These are phyloP conservation scores for Acrobasis repandana DNA, from an alignment of 2,888 invertebrate species.

Conservation along the genomic window DNA sequence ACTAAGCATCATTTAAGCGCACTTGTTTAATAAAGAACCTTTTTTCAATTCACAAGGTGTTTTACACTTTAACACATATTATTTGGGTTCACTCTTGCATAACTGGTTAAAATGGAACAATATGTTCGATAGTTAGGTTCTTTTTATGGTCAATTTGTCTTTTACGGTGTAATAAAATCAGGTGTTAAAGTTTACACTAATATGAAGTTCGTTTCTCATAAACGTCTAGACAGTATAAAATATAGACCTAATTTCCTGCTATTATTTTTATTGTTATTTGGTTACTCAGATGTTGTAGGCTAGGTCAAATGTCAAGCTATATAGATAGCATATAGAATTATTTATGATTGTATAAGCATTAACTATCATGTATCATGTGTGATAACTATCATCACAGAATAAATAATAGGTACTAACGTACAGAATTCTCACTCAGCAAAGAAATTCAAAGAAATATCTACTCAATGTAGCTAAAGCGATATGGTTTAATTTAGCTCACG, in stretches of 20 bases:
- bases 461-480: too few species aligned
- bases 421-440: too few species aligned
- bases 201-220: constrained; percentile 26
- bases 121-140: constrained; percentile 27
- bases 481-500: too few species aligned
- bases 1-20: constrained; percentile 42
- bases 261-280: constrained; percentile 4
- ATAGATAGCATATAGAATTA: too few species aligned
- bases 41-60: neutral
- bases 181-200: constrained; percentile 55
- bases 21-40: constrained; percentile 30
- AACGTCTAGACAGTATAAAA: constrained; percentile 19
- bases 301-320: too few species aligned
- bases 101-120: neutral
- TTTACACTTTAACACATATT: neutral
- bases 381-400: too few species aligned
- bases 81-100: neutral
- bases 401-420: too few species aligned
- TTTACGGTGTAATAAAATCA: constrained; percentile 54
- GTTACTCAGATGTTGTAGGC: neutral
- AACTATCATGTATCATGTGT: too few species aligned
- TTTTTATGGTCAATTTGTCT: constrained; percentile 57
- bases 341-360: too few species aligned
- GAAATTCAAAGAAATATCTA: too few species aligned
- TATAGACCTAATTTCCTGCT: constrained; percentile 11